These are phyloP conservation scores for Ophraella communa DNA, from an alignment of 2,888 invertebrate genomes.

Conservation along the genomic window DNA sequence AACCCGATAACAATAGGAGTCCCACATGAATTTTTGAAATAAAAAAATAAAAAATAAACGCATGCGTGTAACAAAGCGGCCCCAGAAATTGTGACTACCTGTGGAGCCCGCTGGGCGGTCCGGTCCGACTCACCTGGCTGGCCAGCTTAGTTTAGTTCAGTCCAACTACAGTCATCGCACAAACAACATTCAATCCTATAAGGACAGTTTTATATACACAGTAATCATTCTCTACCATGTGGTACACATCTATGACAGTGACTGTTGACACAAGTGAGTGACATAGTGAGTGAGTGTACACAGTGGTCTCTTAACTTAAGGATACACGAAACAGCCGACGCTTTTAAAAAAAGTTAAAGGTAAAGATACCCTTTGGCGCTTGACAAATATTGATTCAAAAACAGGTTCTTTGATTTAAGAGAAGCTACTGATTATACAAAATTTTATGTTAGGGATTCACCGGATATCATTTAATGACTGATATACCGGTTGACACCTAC, in stretches of 20 bases:
- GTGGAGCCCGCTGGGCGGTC: constrained; percentile 56
- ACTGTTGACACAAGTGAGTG: constrained; percentile 42
- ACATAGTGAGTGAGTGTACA: constrained; percentile 43
- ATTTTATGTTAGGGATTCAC: neutral
- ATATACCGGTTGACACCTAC: constrained; percentile 2
- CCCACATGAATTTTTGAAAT: constrained; percentile 29
- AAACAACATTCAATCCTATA: constrained; percentile 47
- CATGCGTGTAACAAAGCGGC: constrained; percentile 53
- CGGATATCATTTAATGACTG: constrained; percentile 1
- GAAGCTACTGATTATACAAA: neutral
- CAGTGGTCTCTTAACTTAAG: constrained; percentile 40
- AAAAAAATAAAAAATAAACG: constrained; percentile 43
- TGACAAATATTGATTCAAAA: constrained; percentile 34
- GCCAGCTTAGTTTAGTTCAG: constrained; percentile 54
- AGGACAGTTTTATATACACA: constrained; percentile 48
- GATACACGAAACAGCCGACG: constrained; percentile 36
- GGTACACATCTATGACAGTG: constrained; percentile 40
- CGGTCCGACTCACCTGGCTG: constrained; percentile 52
- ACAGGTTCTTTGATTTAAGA: constrained; percentile 4
- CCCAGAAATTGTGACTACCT: constrained; percentile 55
- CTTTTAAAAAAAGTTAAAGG: constrained; percentile 26
- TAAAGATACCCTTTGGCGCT: constrained; percentile 32
- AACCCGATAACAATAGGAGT: constrained; percentile 31
- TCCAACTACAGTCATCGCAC: constrained; percentile 55
- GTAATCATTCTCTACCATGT: constrained; percentile 47